These are phyloP conservation scores for Drosophila cracens DNA, from an alignment of 2,888 invertebrate genomes.

Conservation along the genomic window DNA sequence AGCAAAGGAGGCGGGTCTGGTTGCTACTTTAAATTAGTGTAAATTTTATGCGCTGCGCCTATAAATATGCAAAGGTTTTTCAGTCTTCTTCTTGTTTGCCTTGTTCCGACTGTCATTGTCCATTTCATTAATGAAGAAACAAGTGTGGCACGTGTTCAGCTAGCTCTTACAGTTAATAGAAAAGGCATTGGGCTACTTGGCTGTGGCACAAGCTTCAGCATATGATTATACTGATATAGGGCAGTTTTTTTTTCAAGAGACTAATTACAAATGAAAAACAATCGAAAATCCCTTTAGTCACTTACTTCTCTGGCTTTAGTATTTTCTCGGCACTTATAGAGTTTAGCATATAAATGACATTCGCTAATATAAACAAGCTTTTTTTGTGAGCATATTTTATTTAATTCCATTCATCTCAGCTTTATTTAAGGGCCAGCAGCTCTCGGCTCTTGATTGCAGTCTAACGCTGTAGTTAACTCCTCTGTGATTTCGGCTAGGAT, in stretches of 20 bases:
- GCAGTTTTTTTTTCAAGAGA: neutral
- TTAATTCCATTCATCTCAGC: neutral
- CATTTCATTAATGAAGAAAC: slow-evolving; percentile 68
- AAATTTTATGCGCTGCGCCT: slow-evolving; percentile 55
- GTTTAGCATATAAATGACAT: neutral
- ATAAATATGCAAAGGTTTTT: slow-evolving; percentile 70
- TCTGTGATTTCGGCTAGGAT: slow-evolving; percentile 35
- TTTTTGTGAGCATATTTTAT: neutral
- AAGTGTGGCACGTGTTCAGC: slow-evolving; percentile 30
- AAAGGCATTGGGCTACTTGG: neutral
- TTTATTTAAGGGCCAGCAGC: neutral
- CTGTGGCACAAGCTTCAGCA: neutral
- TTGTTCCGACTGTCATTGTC: slow-evolving; percentile 2
- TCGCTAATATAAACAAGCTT: neutral
- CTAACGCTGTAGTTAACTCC: slow-evolving; percentile 11
- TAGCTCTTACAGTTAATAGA: neutral
- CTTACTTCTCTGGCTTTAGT: neutral
- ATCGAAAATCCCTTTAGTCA: neutral
- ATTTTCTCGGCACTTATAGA: neutral
- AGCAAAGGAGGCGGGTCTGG: slow-evolving; percentile 15
- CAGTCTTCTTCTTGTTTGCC: neutral
- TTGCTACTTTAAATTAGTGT: slow-evolving; percentile 66
- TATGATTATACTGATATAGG: neutral
- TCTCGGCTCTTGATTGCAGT: slow-evolving; percentile 8
- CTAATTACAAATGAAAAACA: neutral